Evolutionary conservation across 2,113 vertebrate species (phyloP).

Genomic region (Jacana jacana): DNA sequence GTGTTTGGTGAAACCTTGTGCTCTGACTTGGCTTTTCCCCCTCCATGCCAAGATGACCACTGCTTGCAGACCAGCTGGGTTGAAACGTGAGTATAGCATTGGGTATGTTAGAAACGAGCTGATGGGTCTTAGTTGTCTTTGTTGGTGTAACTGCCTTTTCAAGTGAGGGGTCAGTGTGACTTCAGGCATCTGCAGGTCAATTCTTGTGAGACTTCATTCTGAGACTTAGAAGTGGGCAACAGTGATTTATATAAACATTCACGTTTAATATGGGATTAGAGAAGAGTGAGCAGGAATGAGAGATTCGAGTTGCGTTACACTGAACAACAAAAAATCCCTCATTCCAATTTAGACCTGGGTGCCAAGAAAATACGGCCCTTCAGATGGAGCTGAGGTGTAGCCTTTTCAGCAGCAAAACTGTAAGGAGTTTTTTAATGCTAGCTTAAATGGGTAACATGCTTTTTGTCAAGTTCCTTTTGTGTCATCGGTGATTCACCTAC

Average conservation of each 20-base stretch:
- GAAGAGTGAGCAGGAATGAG: not conserved
- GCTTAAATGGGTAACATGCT: not conserved
- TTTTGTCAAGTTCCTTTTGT: not conserved
- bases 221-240: not conserved
- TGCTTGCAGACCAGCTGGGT: not conserved
- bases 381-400: not conserved
- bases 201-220: not conserved
- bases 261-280: not conserved
- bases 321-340: not conserved
- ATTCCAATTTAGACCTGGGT: not conserved
- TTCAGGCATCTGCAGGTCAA: not conserved
- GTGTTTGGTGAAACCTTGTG: not conserved
- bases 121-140: not conserved
- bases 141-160: not conserved
- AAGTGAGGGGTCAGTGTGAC: not conserved
- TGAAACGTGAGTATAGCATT: not conserved
- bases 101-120: not conserved
- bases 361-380: not conserved
- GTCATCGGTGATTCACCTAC: not conserved
- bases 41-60: not conserved
- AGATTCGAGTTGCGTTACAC: not conserved
- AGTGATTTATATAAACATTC: not conserved
- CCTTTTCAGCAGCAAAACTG: not conserved
- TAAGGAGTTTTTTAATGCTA: not conserved
- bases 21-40: not conserved